phyloP scores from a whole-genome alignment of 2,888 invertebrate genomes.

The Strigamia maritima region DNA sequence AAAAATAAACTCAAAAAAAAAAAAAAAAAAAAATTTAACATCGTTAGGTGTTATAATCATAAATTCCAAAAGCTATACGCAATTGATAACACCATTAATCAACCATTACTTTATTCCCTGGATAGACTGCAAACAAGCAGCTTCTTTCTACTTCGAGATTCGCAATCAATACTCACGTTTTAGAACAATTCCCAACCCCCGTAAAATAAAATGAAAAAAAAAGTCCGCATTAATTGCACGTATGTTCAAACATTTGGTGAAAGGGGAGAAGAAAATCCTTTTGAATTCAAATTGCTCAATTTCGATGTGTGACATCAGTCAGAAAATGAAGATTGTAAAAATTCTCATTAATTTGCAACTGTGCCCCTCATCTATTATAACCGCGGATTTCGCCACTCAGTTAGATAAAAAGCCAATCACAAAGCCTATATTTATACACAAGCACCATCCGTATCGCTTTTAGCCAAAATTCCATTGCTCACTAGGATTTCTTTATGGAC shows the following conservation, averaged over 20 bases:
- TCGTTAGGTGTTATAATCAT: constrained; percentile 1
- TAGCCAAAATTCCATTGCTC: constrained; percentile 27
- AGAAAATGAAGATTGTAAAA: constrained; percentile 11
- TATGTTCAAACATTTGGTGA: background rate
- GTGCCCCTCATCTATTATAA: background rate
- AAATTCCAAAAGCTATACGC: constrained; percentile 5
- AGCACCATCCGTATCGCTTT: constrained; percentile 17
- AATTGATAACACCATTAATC: constrained; percentile 9
- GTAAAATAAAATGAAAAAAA: background rate
- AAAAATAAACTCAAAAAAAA: background rate
- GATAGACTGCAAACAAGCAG: background rate
- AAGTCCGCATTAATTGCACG: background rate
- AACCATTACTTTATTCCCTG: constrained; percentile 1
- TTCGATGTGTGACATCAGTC: background rate
- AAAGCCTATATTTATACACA: constrained; percentile 6
- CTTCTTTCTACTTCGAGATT: background rate
- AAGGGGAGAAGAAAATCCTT: background rate
- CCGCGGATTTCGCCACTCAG: background rate
- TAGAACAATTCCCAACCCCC: background rate
- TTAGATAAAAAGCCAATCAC: constrained; percentile 14
- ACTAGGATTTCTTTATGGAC: constrained; percentile 9
- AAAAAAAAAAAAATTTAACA: background rate
- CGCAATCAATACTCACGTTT: background rate
- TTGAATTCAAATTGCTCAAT: constrained; percentile 27
- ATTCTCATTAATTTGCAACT: background rate